Evolutionary conservation across 2,797 vertebrate genomes (phyloP), one percentile per base, ranked within the genome.

Genomic region (Phrynocephalus vlangalii): DNA sequence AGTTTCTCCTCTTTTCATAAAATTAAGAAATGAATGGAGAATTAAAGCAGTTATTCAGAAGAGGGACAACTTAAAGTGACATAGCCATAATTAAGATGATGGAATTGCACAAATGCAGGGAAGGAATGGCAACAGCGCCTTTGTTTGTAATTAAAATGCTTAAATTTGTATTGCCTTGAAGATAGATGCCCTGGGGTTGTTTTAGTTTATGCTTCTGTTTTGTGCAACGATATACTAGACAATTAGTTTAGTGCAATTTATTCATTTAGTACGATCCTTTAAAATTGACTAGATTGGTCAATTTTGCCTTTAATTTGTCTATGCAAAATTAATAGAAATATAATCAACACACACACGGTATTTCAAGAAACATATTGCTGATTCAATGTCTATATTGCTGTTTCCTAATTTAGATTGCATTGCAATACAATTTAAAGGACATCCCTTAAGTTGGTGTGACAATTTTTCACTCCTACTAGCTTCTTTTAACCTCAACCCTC

Each of bases 141-240:
- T 85, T 44, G 44, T 67, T 63, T 50, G 77, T 85, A 77, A 85
- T 77, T 85, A 48, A 48, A 77, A 67, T 48, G 22, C 44, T 30
- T 48, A 77, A 60, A 28, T 84, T 84, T 67, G 28, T 7, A n/a
- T n/a, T 77, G 16, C 26, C 38, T 9, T 77, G 5, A 63, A 63
- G 60, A 63, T 20, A 5, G 18, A 63, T 63, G 18, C 60, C 20
- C 60, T 20, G 4, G 60, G 60, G 60, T 20, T 63, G 2, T 48
- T 76, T 66, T 84, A 11, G 7, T n/a, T 63, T 63, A 48, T 67
- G 26, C 50, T 50, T 85, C 7, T 85, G 18, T 50, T 67, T 67
- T 66, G 18, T 76, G 83, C 28, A 38, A 24, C 66, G 26, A 30
- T 77, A 26, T 33, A n/a, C 1, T 50, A 15, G 18, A 85, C 22